Evolutionary conservation across 2,113 vertebrate species (phyloP).

Genomic region (Lanius ludovicianus): DNA sequence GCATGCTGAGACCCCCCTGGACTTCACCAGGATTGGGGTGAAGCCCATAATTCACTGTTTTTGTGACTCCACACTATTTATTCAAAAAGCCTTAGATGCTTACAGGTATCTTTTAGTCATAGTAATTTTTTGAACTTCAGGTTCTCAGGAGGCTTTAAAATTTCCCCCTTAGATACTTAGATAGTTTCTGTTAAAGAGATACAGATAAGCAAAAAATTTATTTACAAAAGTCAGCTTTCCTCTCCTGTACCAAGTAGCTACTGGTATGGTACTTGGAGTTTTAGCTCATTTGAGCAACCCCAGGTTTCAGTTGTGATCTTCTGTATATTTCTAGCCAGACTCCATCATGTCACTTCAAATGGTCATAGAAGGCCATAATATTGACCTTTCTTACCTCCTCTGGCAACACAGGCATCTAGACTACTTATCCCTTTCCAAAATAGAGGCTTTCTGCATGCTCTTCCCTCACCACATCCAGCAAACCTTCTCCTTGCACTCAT

Average conservation of each 20-base stretch:
- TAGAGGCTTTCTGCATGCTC: neutral
- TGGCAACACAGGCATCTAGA: neutral
- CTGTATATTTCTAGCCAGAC: neutral
- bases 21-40: neutral
- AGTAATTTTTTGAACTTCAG: neutral
- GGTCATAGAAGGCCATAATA: neutral
- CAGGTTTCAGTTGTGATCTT: neutral
- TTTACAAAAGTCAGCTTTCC: neutral
- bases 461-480: neutral
- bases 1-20: neutral
- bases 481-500: neutral
- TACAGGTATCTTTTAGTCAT: neutral
- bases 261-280: neutral
- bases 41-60: neutral
- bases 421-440: neutral
- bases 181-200: neutral
- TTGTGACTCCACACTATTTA: neutral
- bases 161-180: neutral
- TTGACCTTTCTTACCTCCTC: accelerated
- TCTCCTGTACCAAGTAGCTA: neutral
- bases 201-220: neutral
- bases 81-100: neutral
- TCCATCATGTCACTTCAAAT: neutral
- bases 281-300: neutral
- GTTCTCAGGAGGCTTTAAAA: neutral